Conservation (phyloP, 2,797 vertebrate species). For the Rhinogobio ventralis region DNA sequence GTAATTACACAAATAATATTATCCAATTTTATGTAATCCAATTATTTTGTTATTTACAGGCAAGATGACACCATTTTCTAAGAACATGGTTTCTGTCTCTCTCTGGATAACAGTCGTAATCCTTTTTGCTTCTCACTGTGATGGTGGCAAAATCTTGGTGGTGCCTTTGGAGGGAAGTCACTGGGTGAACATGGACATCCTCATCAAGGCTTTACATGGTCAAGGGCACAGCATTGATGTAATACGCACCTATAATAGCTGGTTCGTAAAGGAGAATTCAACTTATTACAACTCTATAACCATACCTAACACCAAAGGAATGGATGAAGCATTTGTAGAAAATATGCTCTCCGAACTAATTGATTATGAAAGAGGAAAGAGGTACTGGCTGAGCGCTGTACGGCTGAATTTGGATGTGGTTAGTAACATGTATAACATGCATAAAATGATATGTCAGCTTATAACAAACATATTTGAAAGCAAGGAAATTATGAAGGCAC, state of each 20-base stretch:
- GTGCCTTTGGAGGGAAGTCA: conserved; percentile 54
- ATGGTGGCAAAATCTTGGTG: conserved; percentile 53
- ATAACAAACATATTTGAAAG: conserved; percentile 62
- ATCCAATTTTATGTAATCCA: neutral
- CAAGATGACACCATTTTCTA: neutral
- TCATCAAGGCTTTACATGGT: conserved; percentile 44
- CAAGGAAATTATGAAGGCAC: conserved; percentile 59
- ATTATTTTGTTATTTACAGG: conserved; percentile 4
- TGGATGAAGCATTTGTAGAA: conserved; percentile 38
- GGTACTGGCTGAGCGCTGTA: conserved; percentile 46
- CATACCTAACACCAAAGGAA: conserved; percentile 13
- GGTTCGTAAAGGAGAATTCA: conserved; percentile 53
- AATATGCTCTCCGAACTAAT: conserved; percentile 56
- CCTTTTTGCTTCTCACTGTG: conserved; percentile 4
- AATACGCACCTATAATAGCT: conserved; percentile 30
- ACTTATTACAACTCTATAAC: conserved; percentile 46
- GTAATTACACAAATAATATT: neutral
- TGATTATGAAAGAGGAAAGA: conserved; percentile 59
- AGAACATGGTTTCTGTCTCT: neutral
- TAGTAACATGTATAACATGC: conserved; percentile 52
- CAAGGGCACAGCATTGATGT: conserved; percentile 49
- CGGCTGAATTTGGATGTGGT: conserved; percentile 63
- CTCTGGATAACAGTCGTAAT: neutral
- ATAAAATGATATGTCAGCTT: conserved; percentile 62
- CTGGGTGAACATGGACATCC: conserved; percentile 56